Conservation (phyloP, 2,797 vertebrate genomes). For the Delichon dasypus region DNA sequence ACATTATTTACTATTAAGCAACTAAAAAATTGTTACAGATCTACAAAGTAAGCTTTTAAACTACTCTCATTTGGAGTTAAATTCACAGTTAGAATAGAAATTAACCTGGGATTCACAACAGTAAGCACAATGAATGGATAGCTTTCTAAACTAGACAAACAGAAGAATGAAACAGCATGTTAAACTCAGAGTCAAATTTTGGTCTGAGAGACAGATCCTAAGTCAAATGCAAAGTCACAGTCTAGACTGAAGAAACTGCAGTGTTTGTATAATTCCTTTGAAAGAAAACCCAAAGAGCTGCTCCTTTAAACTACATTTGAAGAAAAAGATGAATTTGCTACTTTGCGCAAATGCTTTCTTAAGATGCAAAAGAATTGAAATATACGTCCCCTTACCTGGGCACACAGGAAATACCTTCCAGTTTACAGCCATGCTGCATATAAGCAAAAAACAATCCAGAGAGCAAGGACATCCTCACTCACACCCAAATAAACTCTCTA, state of each 20-base stretch:
- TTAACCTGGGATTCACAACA: not conserved
- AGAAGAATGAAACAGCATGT: not conserved
- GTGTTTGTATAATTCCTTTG: not conserved
- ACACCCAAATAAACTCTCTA: not conserved
- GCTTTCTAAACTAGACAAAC: not conserved
- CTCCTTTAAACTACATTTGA: not conserved
- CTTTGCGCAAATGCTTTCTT: not conserved
- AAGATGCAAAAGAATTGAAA: not conserved
- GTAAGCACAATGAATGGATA: not conserved
- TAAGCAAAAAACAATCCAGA: not conserved
- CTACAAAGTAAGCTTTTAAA: not conserved
- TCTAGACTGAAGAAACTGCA: not conserved
- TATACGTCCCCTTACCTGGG: not conserved
- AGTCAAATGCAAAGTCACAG: not conserved
- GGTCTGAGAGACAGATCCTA: not conserved
- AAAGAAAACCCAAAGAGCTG: not conserved
- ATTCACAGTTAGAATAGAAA: not conserved
- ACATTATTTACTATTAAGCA: not conserved
- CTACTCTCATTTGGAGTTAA: not conserved
- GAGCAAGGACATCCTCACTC: not conserved
- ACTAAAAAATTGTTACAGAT: not conserved
- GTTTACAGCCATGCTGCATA: not conserved
- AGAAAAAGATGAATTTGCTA: not conserved
- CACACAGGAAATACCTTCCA: not conserved
- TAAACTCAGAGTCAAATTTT: not conserved